Conservation (phyloP, 2,888 invertebrate species). For the Branchinecta sandiegonensis region DNA sequence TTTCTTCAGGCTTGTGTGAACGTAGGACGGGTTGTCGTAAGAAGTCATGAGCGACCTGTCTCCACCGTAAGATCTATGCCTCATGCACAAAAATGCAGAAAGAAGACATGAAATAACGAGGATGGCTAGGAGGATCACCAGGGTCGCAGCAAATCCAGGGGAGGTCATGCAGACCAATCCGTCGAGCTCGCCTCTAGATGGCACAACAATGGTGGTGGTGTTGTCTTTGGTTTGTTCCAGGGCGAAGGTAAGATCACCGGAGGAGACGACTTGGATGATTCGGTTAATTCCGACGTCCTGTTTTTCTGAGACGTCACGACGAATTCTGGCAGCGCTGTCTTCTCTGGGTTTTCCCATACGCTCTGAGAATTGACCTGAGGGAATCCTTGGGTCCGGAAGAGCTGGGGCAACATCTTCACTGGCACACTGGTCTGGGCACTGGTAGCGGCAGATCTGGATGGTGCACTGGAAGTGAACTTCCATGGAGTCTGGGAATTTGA, state of each 20-base stretch:
- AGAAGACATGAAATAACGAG: slow-evolving; percentile 68
- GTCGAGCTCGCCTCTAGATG: slow-evolving; percentile 43
- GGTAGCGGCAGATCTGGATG: slow-evolving; percentile 80
- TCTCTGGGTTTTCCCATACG: slow-evolving; percentile 51
- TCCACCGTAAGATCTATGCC: slow-evolving; percentile 38
- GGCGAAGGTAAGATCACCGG: slow-evolving; percentile 71
- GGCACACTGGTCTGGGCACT: slow-evolving; percentile 82
- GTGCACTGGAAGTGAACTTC: slow-evolving; percentile 92
- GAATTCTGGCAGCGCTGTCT: slow-evolving; percentile 47
- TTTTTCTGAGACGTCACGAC: slow-evolving; percentile 33
- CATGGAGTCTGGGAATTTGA: slow-evolving; percentile 92
- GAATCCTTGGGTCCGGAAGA: slow-evolving; percentile 27
- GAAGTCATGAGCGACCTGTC: slow-evolving; percentile 28
- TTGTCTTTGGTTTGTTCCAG: slow-evolving; percentile 50
- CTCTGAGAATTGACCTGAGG: slow-evolving; percentile 37
- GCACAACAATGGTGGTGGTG: slow-evolving; percentile 48
- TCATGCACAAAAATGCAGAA: slow-evolving; percentile 68
- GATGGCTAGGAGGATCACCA: slow-evolving; percentile 65
- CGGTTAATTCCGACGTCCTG: slow-evolving; percentile 76
- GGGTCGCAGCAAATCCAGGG: slow-evolving; percentile 74
- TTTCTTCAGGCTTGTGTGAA: slow-evolving; percentile 24
- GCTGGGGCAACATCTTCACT: slow-evolving; percentile 26
- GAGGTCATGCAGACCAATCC: slow-evolving; percentile 83
- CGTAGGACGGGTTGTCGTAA: slow-evolving; percentile 29
- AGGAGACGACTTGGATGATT: slow-evolving; percentile 77